Conservation (phyloP, 92 coral and sea anemone genomes). For the Epizoanthus stellaris region DNA sequence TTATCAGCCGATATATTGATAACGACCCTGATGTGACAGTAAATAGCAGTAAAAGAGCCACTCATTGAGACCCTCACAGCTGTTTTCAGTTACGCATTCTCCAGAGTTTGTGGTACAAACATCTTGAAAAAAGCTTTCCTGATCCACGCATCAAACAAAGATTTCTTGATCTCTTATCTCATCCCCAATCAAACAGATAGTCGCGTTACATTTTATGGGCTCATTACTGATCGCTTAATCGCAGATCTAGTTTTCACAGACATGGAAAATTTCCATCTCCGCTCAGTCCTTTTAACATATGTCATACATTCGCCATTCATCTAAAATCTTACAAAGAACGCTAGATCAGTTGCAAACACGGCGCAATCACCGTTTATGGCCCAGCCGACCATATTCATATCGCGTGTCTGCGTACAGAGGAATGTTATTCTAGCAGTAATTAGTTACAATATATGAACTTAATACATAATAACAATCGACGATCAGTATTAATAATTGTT, state of each 20-base stretch:
- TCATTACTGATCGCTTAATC: constrained; percentile 16
- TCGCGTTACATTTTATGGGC: constrained; percentile 12
- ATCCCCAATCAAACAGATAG: constrained; percentile 24
- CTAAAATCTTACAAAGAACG: not conserved
- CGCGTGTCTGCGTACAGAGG: not conserved
- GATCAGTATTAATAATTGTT: constrained; percentile 9
- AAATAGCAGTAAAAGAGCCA: not conserved
- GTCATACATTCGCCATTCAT: constrained; percentile 5
- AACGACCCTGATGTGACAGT: constrained; percentile 25
- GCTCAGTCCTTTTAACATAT: constrained; percentile 22
- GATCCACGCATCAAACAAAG: constrained; percentile 20
- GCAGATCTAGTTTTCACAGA: constrained; percentile 38
- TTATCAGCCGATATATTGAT: constrained; percentile 27
- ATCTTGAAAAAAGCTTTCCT: constrained; percentile 23
- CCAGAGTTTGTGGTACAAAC: not conserved
- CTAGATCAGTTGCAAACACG: not conserved
- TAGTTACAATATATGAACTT: not conserved
- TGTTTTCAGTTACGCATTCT: constrained; percentile 25
- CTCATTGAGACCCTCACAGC: not conserved
- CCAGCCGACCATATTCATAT: not conserved
- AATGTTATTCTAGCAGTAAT: not conserved
- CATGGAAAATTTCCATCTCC: constrained; percentile 28
- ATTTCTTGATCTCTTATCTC: constrained; percentile 27
- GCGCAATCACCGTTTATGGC: not conserved
- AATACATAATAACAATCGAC: not conserved